Evolutionary conservation across 2,888 invertebrate genomes (phyloP).

Genomic region (Dasypogon diadema): DNA sequence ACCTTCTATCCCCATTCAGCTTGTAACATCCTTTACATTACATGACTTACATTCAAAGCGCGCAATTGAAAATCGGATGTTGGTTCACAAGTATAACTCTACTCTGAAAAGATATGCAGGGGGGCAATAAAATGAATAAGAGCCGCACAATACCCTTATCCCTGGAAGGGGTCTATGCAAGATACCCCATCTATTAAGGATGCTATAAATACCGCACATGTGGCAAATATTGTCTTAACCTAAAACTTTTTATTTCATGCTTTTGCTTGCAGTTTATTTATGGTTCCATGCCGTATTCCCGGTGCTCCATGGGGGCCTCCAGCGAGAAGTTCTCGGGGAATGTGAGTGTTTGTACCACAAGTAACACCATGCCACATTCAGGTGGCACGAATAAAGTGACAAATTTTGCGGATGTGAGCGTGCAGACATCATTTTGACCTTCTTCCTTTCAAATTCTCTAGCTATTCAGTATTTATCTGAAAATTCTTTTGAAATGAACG

Average conservation of each 20-base stretch:
- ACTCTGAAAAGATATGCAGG: background rate
- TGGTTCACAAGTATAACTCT: slow-evolving; percentile 20
- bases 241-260: slow-evolving; percentile 57
- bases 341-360: background rate
- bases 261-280: slow-evolving; percentile 42
- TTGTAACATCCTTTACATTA: slow-evolving; percentile 47
- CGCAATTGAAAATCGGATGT: slow-evolving; percentile 48
- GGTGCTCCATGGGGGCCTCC: slow-evolving; percentile 14
- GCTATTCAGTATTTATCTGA: slow-evolving; percentile 54
- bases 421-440: slow-evolving; percentile 50
- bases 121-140: slow-evolving; percentile 49
- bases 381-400: slow-evolving; percentile 20
- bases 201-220: slow-evolving; percentile 57
- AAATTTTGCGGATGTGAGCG: slow-evolving; percentile 40
- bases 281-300: slow-evolving; percentile 33
- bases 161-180: slow-evolving; percentile 38
- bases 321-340: background rate
- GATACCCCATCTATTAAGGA: slow-evolving; percentile 48
- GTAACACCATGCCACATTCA: slow-evolving; percentile 13
- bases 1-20: slow-evolving; percentile 40
- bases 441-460: slow-evolving; percentile 41
- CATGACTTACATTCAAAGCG: slow-evolving; percentile 52
- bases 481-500: slow-evolving; percentile 54
- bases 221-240: slow-evolving; percentile 61
- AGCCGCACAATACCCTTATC: slow-evolving; percentile 40